Evolutionary conservation across 2,888 invertebrate genomes (phyloP), one percentile per base, ranked within the genome.

Genomic region (Arrhopalites spinosus): DNA sequence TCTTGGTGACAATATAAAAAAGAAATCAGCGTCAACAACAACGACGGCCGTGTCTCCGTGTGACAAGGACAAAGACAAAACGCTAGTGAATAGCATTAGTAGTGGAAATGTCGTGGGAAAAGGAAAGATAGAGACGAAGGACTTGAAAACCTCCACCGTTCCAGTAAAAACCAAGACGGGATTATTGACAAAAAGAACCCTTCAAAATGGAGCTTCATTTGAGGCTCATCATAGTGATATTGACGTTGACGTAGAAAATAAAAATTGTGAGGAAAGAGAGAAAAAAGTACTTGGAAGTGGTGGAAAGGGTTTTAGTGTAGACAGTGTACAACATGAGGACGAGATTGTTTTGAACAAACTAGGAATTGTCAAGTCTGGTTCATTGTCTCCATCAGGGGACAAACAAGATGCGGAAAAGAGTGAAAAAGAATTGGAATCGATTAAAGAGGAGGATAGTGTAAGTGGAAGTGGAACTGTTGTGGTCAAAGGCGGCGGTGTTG

Each of bases 361-460:
- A n/a, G 36, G 30, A n/a, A 27, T 29, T 30, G 20, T 20, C 59
- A 23, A 20, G 50, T 2, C 50, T 5, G 50, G 36, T 36, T 36
- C 11, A 3, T 36, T 36, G 36, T 50, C 50, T 50, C 50, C 50
- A 23, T 50, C 50, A 25, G 61, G 61, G 29, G 74, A 69, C 23
- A 72, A 73, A 63, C 74, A 75, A 43, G 78, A 78, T 76, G 77
- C 74, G 75, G 79, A 79, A 25, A 76, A 78, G 50, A 74, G 75
- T 70, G 76, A 77, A 56, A 78, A 78, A 77, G 79, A 79, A 64
- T 73, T 81, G 76, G 80, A 81, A 72, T 77, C 78, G 53, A 81
- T 81, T 67, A 80, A 77, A 61, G 81, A 81, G 76, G 81, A 81
- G 75, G 75, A 74, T 78, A 59, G 75, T 75, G 27, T 77, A 7